phyloP scores from a whole-genome alignment of 2,113 vertebrate genomes.

The Hemibagrus wyckioides region DNA sequence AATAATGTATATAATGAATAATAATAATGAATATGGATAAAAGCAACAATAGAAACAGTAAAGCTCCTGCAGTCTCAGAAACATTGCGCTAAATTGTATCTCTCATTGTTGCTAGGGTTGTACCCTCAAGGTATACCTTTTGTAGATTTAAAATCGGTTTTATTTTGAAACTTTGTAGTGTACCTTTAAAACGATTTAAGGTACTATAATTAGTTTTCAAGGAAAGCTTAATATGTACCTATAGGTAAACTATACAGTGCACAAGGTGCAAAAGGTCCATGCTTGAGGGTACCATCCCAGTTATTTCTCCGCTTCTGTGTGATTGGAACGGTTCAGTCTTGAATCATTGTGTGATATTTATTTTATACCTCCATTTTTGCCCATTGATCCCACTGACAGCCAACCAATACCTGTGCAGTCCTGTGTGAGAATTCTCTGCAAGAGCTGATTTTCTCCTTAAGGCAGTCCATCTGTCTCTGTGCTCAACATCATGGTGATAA shows the following conservation, averaged over 20 bases:
- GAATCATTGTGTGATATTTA: neutral
- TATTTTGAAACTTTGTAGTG: neutral
- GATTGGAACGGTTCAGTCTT: neutral
- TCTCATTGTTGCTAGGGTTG: neutral
- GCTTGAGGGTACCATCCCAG: neutral
- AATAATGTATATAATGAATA: too few relatives aligned
- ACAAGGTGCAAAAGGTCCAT: neutral
- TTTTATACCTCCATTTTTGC: neutral
- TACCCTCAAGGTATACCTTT: neutral
- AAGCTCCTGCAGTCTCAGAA: neutral
- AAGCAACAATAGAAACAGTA: neutral
- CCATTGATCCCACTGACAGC: neutral
- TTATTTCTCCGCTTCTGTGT: neutral
- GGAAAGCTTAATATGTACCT: neutral
- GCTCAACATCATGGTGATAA: slow-evolving; percentile 61
- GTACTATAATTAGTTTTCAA: too few relatives aligned
- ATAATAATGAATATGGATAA: too few relatives aligned
- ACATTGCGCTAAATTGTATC: too few relatives aligned
- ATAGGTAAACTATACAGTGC: neutral
- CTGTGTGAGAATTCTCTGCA: slow-evolving; percentile 52
- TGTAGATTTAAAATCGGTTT: neutral
- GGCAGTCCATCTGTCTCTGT: slow-evolving; percentile 59
- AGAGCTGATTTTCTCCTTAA: slow-evolving; percentile 59
- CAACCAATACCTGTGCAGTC: slow-evolving; percentile 25
- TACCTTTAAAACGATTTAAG: neutral